Percentiles rank a stretch among this genome's conserved stretches.
These are phyloP conservation scores for Palythoa heliodiscus DNA, from an alignment of 92 coral and sea anemone species.

Conservation along the genomic window DNA sequence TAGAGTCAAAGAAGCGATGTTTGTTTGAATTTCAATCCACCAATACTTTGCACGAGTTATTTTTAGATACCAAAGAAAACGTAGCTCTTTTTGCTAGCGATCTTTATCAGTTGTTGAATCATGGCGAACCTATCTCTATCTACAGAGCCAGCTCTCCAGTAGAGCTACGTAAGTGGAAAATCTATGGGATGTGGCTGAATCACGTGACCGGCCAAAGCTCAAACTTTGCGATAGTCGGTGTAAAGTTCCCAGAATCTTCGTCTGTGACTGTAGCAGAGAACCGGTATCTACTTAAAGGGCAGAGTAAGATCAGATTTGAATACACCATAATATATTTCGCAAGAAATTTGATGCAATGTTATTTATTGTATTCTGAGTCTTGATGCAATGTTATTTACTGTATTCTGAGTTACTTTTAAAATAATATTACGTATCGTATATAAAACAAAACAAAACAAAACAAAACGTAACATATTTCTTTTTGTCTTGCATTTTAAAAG, in stretches of 20 bases:
- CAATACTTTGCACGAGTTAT: too few relatives aligned
- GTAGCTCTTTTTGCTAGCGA: too few relatives aligned
- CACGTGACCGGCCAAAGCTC: neutral
- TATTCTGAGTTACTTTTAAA: neutral
- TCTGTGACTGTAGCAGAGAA: neutral
- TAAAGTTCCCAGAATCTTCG: constrained; percentile 1
- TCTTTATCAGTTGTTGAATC: too few relatives aligned
- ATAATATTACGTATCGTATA: neutral
- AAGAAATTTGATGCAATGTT: neutral
- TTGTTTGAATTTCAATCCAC: too few relatives aligned
- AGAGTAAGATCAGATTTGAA: neutral
- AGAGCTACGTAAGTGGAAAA: neutral
- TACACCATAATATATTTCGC: neutral
- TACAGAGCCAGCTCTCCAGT: neutral
- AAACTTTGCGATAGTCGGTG: constrained; percentile 24
- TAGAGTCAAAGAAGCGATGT: too few relatives aligned
- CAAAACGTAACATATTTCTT: too few relatives aligned
- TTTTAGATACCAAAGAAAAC: too few relatives aligned
- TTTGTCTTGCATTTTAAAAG: too few relatives aligned
- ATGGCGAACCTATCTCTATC: too few relatives aligned
- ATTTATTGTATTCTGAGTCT: too few relatives aligned
- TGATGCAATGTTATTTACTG: too few relatives aligned
- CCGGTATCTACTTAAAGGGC: constrained; percentile 9
- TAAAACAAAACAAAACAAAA: neutral
- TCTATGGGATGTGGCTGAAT: constrained; percentile 11